phyloP scores from a whole-genome alignment of 2,113 vertebrate species.

The Falcunculus frontatus region DNA sequence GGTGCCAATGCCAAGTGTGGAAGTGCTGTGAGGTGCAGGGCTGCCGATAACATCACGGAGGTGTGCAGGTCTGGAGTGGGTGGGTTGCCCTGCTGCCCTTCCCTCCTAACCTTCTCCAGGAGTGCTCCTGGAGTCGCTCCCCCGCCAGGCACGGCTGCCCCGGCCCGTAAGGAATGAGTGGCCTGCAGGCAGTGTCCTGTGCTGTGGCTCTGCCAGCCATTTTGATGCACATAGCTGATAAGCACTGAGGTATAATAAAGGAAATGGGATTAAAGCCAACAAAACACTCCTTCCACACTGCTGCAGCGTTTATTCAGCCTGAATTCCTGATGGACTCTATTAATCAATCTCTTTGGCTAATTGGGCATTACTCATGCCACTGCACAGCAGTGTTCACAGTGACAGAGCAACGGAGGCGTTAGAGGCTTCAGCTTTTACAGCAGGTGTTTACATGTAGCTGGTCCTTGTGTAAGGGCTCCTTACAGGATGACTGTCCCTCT shows the following conservation, averaged over 20 bases:
- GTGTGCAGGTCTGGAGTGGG: not conserved
- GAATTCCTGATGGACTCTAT: not conserved
- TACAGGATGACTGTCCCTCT: not conserved
- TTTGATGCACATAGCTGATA: not conserved
- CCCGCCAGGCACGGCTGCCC: not conserved
- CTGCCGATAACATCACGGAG: rapidly evolving
- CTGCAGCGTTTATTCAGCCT: slow-evolving; percentile 1
- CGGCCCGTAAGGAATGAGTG: not conserved
- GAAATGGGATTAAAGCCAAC: not conserved
- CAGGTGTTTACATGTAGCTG: not conserved
- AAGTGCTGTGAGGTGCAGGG: not conserved
- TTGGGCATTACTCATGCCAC: not conserved
- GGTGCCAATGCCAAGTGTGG: not conserved
- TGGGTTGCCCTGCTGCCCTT: not conserved
- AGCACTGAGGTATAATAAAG: not conserved
- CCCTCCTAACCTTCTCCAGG: not conserved
- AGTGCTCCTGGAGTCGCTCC: not conserved
- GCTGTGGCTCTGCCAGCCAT: not conserved
- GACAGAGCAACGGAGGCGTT: not conserved
- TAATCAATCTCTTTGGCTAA: slow-evolving; percentile 34
- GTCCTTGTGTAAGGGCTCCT: not conserved
- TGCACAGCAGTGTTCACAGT: not conserved
- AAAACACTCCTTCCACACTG: not conserved
- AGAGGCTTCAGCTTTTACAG: not conserved
- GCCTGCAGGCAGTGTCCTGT: not conserved